Evolutionary conservation across 2,888 invertebrate genomes (phyloP), one percentile per base, ranked within the genome.

Genomic region (Lamellibrachia columna): DNA sequence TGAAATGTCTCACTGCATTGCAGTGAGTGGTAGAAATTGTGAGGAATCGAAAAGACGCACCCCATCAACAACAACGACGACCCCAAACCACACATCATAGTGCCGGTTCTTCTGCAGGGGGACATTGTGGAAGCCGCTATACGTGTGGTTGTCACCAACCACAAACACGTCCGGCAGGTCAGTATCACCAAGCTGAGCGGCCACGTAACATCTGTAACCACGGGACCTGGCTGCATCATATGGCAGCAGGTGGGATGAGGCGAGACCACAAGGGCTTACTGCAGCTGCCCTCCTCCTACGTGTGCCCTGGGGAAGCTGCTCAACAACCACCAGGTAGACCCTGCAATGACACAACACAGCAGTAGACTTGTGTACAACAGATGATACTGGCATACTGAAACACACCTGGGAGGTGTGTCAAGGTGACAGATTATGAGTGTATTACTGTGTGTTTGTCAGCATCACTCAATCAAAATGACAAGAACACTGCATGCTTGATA

Each of bases 41-140:
- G 75, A 75, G 75, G 75, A 75, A 75, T n/a, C n/a, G 22, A 11
- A 15, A 22, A 75, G 75, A 75, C 75, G 1, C 9, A 98, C 97
- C 95, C 97, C 97, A 95, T 98, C 97, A 93, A 98, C 97, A 90
- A 97, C 97, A 96, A 98, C 98, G 7, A 98, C 97, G 92, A 98
- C 97, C 53, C 98, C 98, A 93, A 98, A 96, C 93, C 98, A 97
- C 3, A 98, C 97, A 94, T 98, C 97, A 94, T 97, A 97, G 94
- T 98, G 97, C 94, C 97, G 96, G 22, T 97, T 97, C 90, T 97
- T 96, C 52, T 97, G 97, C 91, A 99, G 96, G 0, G 98, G 98
- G 1, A 98, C 98, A 97, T 99, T 99, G 95, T 97, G 98, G 96
- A 97, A 99, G 0, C 97, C 97, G 94, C 98, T 98, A 95, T 98